Base-by-base conservation (phyloP, 2,888 invertebrate species). In the Chymomyza caudatula region DNA sequence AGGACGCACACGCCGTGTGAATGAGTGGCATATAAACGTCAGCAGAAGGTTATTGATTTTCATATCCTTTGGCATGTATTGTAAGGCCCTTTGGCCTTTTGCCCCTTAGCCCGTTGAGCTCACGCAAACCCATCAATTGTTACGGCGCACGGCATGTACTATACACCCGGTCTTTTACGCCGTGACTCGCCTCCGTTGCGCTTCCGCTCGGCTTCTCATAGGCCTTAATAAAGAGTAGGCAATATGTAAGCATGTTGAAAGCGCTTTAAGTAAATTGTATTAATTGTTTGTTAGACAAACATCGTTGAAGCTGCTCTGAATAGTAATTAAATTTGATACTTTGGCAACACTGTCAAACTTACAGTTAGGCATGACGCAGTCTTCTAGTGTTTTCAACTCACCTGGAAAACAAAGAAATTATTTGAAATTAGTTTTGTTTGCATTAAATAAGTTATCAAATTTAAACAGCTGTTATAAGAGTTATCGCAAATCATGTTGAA, bases 21-120 rank as follows among this genome's bases (percentile, higher is more conserved):
- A 37, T 37, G 29, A 37, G 11, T 73, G 60, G 62, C 66, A 63
- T 60, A 51, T 47, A 23, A 23, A 29, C 55, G 25, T 23, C 37
- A 15, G 47, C 23, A 37, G 25, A 47, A 54, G 52, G 47, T 43
- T 72, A 72, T 77, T 67, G 65, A 70, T 74, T 77, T 69, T 43
- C 65, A 65, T 68, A 69, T 52, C 37, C 60, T 17, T 58, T 29
- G 13, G 22, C 29, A 37, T 37, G 29, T 37, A 37, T 37, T 37
- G 29, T 37, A 13, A 37, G 8, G 11, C 29, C 29, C 29, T 37
- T 4, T 37, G 29, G 29, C 29, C 29, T 11, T 37, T 37, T 2
- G 29, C 29, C 29, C 29, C 29, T 37, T 37, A 11, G 29, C 11
- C 29, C 29, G 29, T 37, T 37, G 3, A 37, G 29, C 29, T 11